Base-by-base conservation (phyloP, 2,888 invertebrate species). In the Adelognathus sp. region DNA sequence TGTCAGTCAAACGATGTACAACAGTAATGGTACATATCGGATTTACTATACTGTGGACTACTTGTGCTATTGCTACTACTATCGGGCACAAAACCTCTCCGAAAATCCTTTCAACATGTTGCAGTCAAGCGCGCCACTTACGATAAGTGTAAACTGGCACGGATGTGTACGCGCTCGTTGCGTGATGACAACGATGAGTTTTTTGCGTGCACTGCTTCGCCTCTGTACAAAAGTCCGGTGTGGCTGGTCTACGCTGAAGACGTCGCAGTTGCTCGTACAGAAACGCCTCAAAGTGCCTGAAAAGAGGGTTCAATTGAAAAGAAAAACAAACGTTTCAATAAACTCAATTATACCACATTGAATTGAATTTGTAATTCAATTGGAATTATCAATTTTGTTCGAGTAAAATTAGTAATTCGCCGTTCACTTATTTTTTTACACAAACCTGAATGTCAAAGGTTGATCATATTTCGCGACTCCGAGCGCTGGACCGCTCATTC, bases 121-220 rank as follows among this genome's bases (percentile, higher is more conserved):
- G 24, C 9, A 14, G 6, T n/a, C n/a, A n/a, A n/a, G n/a, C n/a
- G n/a, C 39, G 1, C 11, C 39, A 86, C 91, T 78, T 87, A 91
- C 91, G 89, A 84, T 91, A 91, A 29, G 90, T 90, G 79, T 91
- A 91, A 70, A 89, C 87, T 39, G 98, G 98, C 70, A 97, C 93
- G 7, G 96, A 96, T 2, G 97, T 97, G 89, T 98, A 98, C 27
- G 98, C 97, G 90, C 98, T 97, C 7, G 97, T 95, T 1, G 97
- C 97, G 89, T 98, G 98, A 89, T 96, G 95, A 92, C 98, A 98
- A 83, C 97, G 94, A 90, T 98, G 97, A 1, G 98, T 98, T 87
- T 96, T 96, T 83, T 95, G 96, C 11, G 97, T 97, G 90, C 98
- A 98, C 75, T 96, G 93, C 81, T 96, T 94, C 1, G 97, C 96